Percentiles rank a stretch among this genome's conserved stretches.
Evolutionary conservation across 2,888 invertebrate genomes (phyloP).

Genomic region (Acheta domesticus): DNA sequence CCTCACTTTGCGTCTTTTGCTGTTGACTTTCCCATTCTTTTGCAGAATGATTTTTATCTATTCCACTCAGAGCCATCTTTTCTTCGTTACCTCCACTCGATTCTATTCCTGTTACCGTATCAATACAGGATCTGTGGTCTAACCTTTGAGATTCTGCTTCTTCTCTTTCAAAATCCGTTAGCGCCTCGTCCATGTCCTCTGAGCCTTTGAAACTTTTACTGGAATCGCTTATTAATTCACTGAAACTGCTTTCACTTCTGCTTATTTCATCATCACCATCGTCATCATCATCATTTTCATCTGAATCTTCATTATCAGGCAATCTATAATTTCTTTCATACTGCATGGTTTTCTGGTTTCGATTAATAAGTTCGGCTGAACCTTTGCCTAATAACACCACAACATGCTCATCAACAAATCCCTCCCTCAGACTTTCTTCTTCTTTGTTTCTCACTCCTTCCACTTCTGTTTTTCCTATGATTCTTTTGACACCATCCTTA

Average conservation of each 20-base stretch:
- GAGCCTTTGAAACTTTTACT: neutral
- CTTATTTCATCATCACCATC: conserved; percentile 40
- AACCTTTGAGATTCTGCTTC: conserved; percentile 20
- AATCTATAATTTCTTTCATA: conserved; percentile 31
- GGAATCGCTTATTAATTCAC: conserved; percentile 39
- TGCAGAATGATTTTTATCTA: neutral
- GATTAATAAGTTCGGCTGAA: conserved; percentile 47
- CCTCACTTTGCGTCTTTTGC: neutral
- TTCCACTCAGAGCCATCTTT: conserved; percentile 43
- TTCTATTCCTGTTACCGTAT: conserved; percentile 41
- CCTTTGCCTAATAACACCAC: conserved; percentile 42
- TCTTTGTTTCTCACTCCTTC: no score
- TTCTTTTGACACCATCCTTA: no score
- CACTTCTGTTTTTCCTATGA: no score
- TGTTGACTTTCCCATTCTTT: neutral
- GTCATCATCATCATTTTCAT: conserved; percentile 33
- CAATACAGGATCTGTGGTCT: neutral
- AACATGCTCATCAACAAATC: conserved; percentile 24
- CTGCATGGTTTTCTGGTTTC: conserved; percentile 19
- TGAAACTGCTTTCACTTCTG: conserved; percentile 39
- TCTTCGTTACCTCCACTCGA: conserved; percentile 51
- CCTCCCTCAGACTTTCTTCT: no score
- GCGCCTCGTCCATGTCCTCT: conserved; percentile 24
- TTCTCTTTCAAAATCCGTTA: conserved; percentile 31
- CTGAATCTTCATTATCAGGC: conserved; percentile 35